These are phyloP conservation scores for Lateolabrax maculatus DNA, from an alignment of 2,797 vertebrate genomes.

Conservation along the genomic window DNA sequence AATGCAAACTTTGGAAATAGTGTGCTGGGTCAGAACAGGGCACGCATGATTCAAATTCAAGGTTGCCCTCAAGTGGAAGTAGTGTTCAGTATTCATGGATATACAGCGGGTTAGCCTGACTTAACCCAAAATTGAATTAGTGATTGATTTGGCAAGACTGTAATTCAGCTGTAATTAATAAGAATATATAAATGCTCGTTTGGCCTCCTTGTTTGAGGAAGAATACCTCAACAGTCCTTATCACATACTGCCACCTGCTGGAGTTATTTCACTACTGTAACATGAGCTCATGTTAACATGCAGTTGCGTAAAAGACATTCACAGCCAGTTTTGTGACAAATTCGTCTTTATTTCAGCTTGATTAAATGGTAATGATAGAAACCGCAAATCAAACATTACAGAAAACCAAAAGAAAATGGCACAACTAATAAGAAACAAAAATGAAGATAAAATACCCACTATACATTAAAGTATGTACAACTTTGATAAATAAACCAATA, in stretches of 20 bases:
- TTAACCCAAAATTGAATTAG: conserved; percentile 3
- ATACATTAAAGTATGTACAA: conserved; percentile 95
- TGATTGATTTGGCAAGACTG: not conserved
- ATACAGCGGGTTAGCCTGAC: not conserved
- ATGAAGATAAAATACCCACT: conserved; percentile 87
- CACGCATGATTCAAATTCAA: conserved; percentile 25
- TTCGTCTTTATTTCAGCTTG: conserved; percentile 79
- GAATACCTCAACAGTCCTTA: not conserved
- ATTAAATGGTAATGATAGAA: conserved; percentile 79
- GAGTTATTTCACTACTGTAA: not conserved
- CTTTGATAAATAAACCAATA: conserved; percentile 96
- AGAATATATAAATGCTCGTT: not conserved
- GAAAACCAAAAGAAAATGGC: conserved; percentile 65
- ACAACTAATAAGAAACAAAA: conserved; percentile 83
- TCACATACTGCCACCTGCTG: conserved; percentile 72
- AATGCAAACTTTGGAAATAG: not conserved
- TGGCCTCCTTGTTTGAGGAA: too few relatives aligned
- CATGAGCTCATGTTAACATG: too few relatives aligned
- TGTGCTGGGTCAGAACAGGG: not conserved
- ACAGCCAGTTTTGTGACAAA: conserved; percentile 45
- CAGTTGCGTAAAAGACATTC: not conserved
- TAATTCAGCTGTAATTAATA: conserved; percentile 27
- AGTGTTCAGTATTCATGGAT: conserved; percentile 23
- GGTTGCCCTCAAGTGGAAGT: conserved; percentile 24
- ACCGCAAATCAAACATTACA: conserved; percentile 76